Evolutionary conservation across 2,888 invertebrate species (phyloP).

Genomic region (Clepsis dumicolana): DNA sequence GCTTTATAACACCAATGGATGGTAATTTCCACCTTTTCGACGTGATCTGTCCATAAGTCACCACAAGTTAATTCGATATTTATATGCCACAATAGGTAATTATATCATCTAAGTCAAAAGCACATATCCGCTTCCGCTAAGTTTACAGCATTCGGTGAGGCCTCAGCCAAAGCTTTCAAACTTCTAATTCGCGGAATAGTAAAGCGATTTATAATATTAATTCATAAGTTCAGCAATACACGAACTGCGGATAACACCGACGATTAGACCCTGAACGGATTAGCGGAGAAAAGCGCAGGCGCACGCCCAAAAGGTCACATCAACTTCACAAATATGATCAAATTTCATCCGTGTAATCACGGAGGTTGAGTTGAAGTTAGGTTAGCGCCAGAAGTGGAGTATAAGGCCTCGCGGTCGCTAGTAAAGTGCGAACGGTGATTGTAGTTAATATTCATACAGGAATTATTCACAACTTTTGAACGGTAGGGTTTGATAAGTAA

Average conservation of each 20-base stretch:
- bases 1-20: too few species aligned
- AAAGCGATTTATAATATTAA: constrained; percentile 6
- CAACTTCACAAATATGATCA: background rate
- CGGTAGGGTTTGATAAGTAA: background rate
- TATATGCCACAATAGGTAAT: too few species aligned
- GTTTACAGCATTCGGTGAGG: too few species aligned
- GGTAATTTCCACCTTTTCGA: too few species aligned
- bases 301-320: background rate
- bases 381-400: background rate
- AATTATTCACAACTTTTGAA: constrained; percentile 6
- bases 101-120: too few species aligned
- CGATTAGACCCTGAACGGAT: constrained; percentile 4
- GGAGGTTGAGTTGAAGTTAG: background rate
- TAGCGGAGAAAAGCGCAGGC: background rate
- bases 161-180: too few species aligned
- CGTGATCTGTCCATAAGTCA: too few species aligned
- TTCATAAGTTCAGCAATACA: constrained; percentile 1
- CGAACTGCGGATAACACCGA: background rate
- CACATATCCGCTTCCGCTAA: too few species aligned
- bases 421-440: background rate
- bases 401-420: background rate
- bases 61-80: too few species aligned
- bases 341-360: background rate
- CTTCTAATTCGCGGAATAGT: constrained; percentile 2
- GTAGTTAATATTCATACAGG: constrained; percentile 9